Evolutionary conservation across 2,888 invertebrate species (phyloP).

Genomic region (Drosophila prostipennis): DNA sequence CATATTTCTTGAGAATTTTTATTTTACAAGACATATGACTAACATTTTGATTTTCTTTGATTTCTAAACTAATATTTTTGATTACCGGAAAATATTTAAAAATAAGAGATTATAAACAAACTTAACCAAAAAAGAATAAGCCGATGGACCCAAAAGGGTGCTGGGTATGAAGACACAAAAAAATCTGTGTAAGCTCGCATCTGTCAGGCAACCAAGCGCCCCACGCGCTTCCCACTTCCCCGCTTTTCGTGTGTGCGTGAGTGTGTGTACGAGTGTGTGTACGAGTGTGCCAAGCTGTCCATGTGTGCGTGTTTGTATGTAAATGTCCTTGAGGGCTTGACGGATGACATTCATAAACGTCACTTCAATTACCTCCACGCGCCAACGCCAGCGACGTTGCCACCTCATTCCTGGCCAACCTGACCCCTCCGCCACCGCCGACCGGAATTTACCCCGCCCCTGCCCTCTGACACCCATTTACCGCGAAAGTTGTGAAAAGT

Average conservation of each 20-base stretch:
- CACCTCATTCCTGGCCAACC: slow-evolving; percentile 15
- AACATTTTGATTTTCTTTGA: no score
- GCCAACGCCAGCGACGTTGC: slow-evolving; percentile 61
- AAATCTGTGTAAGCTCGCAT: slow-evolving; percentile 77
- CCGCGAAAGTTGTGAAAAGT: slow-evolving; percentile 71
- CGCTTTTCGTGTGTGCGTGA: slow-evolving; percentile 22
- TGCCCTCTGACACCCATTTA: slow-evolving; percentile 32
- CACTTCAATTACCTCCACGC: slow-evolving; percentile 82
- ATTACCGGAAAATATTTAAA: no score
- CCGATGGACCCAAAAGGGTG: neutral
- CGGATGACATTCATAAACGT: slow-evolving; percentile 82
- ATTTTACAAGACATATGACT: no score
- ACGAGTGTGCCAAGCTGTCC: slow-evolving; percentile 22
- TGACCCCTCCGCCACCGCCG: slow-evolving; percentile 9
- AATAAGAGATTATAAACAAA: no score
- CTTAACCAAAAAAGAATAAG: no score
- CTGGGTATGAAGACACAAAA: slow-evolving; percentile 40
- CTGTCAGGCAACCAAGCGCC: slow-evolving; percentile 73
- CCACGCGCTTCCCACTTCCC: slow-evolving; percentile 46
- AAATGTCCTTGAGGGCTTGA: slow-evolving; percentile 78
- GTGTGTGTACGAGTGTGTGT: slow-evolving; percentile 8
- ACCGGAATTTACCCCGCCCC: slow-evolving; percentile 9
- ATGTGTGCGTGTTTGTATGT: slow-evolving; percentile 62
- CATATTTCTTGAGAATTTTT: no score
- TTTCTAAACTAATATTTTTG: no score